Conservation (phyloP, 1,140 invertebrate genomes). For the Euura saliciscinereae region DNA sequence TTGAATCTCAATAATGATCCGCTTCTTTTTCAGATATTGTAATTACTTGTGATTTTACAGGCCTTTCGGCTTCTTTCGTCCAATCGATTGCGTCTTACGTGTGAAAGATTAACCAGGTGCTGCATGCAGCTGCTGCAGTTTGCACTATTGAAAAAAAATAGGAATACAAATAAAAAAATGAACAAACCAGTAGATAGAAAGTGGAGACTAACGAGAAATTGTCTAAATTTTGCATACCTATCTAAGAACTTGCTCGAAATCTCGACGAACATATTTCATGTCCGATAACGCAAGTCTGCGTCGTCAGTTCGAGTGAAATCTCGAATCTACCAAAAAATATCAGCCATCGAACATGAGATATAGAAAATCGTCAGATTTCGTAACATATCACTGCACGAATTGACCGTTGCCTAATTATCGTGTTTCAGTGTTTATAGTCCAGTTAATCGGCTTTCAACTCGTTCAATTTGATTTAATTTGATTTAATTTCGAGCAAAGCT, state of each 20-base stretch:
- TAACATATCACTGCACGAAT: too few relatives aligned
- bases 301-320: neutral
- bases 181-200: neutral
- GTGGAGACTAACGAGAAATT: neutral
- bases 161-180: neutral
- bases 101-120: too few relatives aligned
- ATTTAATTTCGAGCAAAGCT: neutral
- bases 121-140: too few relatives aligned
- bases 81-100: too few relatives aligned
- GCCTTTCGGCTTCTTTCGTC: too few relatives aligned
- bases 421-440: neutral
- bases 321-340: too few relatives aligned
- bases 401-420: too few relatives aligned
- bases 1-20: too few relatives aligned
- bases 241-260: neutral
- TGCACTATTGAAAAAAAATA: neutral
- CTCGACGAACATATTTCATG: neutral
- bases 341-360: too few relatives aligned
- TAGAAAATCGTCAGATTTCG: too few relatives aligned
- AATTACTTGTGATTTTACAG: too few relatives aligned
- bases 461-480: neutral
- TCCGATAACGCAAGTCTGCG: neutral
- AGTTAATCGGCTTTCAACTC: neutral
- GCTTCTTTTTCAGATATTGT: too few relatives aligned
- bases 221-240: neutral